A percentile compares a stretch with the other conserved stretches of the same genome.
Conservation (phyloP, 1,140 invertebrate species). For the Heliothis subflexa region DNA sequence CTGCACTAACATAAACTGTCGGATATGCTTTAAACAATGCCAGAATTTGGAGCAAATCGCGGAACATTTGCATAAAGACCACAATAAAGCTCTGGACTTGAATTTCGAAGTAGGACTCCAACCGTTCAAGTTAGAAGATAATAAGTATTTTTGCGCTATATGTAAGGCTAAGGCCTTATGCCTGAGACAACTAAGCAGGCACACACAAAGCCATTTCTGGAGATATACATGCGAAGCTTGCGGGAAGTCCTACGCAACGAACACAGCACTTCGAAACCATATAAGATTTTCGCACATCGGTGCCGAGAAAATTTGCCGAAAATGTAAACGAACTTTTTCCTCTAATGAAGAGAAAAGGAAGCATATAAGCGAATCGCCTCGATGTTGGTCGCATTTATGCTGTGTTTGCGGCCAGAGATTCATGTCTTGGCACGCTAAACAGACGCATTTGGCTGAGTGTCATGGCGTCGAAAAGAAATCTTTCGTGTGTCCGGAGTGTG, state of each 20-base stretch:
- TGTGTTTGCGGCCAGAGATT: slow-evolving; percentile 61
- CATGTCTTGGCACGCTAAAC: slow-evolving; percentile 54
- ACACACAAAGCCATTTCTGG: slow-evolving; percentile 61
- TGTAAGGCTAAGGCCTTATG: slow-evolving; percentile 53
- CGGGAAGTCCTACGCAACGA: slow-evolving; percentile 62
- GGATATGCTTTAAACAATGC: slow-evolving; percentile 52
- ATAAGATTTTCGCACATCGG: slow-evolving; percentile 58
- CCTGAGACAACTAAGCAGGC: slow-evolving; percentile 58
- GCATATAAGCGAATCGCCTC: slow-evolving; percentile 51
- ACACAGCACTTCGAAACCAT: slow-evolving; percentile 54
- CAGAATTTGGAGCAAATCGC: slow-evolving; percentile 54
- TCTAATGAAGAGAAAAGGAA: slow-evolving; percentile 54
- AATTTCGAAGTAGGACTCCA: slow-evolving; percentile 56
- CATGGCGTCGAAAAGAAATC: slow-evolving; percentile 54
- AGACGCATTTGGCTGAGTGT: slow-evolving; percentile 52
- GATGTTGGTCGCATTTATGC: slow-evolving; percentile 58
- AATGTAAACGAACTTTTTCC: slow-evolving; percentile 58
- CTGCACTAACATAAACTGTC: slow-evolving; percentile 58
- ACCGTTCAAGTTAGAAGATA: slow-evolving; percentile 57
- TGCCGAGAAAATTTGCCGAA: slow-evolving; percentile 58
- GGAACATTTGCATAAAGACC: slow-evolving; percentile 51
- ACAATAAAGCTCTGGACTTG: slow-evolving; percentile 52
- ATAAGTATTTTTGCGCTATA: slow-evolving; percentile 58
- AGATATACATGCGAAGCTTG: slow-evolving; percentile 66
- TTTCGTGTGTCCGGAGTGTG: slow-evolving; percentile 72